Conservation (phyloP, 2,113 vertebrate genomes). For the Himantopus leucocephalus region DNA sequence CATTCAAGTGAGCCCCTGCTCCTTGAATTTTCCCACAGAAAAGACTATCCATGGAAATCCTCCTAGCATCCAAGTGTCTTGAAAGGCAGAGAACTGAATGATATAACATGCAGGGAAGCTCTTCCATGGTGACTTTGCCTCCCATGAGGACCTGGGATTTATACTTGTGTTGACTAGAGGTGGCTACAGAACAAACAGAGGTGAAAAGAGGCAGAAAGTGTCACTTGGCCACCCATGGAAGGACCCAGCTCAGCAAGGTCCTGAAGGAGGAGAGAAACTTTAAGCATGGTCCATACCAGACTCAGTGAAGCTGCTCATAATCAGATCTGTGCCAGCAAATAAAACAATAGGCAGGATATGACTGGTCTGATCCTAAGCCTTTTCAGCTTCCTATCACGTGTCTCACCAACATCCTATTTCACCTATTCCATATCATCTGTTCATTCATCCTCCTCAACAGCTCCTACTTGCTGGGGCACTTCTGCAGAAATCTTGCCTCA, state of each 20-base stretch:
- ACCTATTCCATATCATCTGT: background rate
- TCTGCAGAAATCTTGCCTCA: background rate
- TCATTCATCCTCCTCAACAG: background rate
- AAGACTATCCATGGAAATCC: background rate
- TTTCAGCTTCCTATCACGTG: background rate
- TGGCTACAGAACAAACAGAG: background rate
- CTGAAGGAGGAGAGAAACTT: background rate
- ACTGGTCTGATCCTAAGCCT: background rate
- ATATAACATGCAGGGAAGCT: background rate
- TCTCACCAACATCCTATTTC: background rate
- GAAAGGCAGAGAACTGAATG: background rate
- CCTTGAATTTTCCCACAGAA: background rate
- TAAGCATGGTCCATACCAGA: background rate
- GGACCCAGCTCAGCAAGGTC: background rate
- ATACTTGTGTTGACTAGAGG: background rate
- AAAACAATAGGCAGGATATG: background rate
- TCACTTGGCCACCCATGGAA: background rate
- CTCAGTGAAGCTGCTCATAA: background rate
- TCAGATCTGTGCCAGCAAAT: background rate
- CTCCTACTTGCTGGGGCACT: background rate
- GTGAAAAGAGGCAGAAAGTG: background rate
- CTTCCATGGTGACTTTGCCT: background rate
- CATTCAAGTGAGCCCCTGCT: background rate
- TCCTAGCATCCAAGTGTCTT: background rate
- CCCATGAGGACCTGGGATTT: background rate